phyloP scores from a whole-genome alignment of 2,113 vertebrate species.

The Cynopterus brachyotis region DNA sequence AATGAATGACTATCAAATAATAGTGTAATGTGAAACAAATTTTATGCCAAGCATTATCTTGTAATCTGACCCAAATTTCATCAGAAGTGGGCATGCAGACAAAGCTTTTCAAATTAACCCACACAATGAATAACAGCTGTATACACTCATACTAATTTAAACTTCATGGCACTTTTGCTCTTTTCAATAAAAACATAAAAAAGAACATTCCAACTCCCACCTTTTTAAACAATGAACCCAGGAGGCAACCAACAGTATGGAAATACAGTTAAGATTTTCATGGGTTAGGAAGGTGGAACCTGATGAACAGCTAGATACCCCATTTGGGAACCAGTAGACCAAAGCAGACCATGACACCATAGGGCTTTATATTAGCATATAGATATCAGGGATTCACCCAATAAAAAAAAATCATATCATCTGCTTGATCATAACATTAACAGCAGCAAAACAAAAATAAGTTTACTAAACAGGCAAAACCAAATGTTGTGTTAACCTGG shows the following conservation, averaged over 20 bases:
- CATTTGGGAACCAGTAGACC: not conserved
- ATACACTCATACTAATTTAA: not conserved
- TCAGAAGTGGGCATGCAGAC: not conserved
- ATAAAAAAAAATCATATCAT: conserved; percentile 18
- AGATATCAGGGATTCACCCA: conserved; percentile 3
- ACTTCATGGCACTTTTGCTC: conserved; percentile 4
- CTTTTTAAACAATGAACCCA: conserved; percentile 7
- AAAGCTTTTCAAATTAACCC: conserved; percentile 35
- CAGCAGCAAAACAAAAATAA: conserved; percentile 8
- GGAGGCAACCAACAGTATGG: not conserved
- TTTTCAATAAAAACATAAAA: conserved; percentile 57
- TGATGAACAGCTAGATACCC: not conserved
- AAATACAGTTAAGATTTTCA: conserved; percentile 20
- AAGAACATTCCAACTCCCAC: not conserved
- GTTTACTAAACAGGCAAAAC: conserved; percentile 37
- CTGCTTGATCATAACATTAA: not conserved
- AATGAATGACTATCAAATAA: conserved; percentile 19
- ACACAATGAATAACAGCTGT: not conserved
- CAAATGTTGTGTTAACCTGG: not conserved
- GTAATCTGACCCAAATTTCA: conserved; percentile 5
- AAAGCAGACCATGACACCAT: not conserved
- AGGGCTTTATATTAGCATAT: not conserved
- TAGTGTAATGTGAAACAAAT: not conserved
- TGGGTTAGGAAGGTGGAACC: not conserved
- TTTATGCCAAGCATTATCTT: conserved; percentile 22